Base-by-base conservation (phyloP, 2,888 invertebrate species). In the Agriopis marginaria region DNA sequence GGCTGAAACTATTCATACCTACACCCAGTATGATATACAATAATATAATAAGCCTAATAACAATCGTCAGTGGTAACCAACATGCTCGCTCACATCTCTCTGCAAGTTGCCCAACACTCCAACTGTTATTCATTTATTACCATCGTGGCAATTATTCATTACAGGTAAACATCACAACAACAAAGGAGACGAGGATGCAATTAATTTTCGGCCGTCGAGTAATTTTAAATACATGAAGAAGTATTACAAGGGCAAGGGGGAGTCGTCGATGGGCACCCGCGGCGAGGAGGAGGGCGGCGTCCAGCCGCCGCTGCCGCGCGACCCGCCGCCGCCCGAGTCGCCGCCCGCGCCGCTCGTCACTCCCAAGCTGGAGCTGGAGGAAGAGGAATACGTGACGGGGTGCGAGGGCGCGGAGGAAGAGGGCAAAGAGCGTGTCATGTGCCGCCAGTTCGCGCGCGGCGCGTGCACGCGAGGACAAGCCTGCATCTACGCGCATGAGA, bases 201-300 rank as follows among this genome's bases (percentile, higher is more conserved):
- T 89, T 50, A 85, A 85, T 42, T 89, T 89, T 74, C 81, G 84
- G 14, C 85, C 89, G 14, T 89, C 88, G 0, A 87, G 86, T 32
- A 89, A 90, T 71, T 89, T 89, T 58, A 89, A 86, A 77, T 87
- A 89, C 45, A 92, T 91, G 91, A 89, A 86, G 74, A 91, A 92
- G 58, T 89, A 87, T 76, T 89, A 0, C 84, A 86, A 51, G 85
- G 81, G 0, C 86, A 89, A 72, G 85, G 86, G 65, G 81, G 85
- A 74, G 74, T 75, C 64, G 61, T 61, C 66, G 12, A 11, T 23
- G 49, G 63, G 32, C 8, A 7, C 39, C 14, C 9, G 63, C 40
- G 49, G 40, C 3, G 56, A 39, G 12, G 55, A 39, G 63, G 65
- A 9, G 4, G 32, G 32, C 40, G 49, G 47, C 1, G 54, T 79